Percentiles rank a stretch among this genome's conserved stretches.
Evolutionary conservation across 2,888 invertebrate genomes (phyloP).

Genomic region (Neria commutata): DNA sequence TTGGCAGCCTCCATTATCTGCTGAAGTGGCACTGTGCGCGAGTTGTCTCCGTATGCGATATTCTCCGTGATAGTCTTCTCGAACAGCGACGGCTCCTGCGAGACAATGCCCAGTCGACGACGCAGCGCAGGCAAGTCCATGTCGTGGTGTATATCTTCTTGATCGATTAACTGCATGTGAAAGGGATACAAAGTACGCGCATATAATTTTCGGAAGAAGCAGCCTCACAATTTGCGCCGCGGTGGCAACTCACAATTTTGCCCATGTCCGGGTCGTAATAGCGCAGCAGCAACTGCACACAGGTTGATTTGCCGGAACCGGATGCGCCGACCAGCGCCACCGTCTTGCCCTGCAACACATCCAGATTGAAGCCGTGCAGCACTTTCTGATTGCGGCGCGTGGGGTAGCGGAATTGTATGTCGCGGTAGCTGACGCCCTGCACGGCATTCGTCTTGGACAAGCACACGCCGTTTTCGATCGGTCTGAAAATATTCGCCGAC

Average conservation of each 20-base stretch:
- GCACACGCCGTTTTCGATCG: constrained; percentile 41
- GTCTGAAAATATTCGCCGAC: no score
- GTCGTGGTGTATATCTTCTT: constrained; percentile 65
- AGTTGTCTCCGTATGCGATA: constrained; percentile 87
- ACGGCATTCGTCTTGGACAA: constrained; percentile 37
- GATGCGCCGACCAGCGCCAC: constrained; percentile 76
- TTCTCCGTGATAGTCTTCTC: constrained; percentile 87
- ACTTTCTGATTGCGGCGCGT: constrained; percentile 76
- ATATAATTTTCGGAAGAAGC: no score
- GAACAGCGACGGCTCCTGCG: constrained; percentile 90
- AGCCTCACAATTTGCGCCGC: no score
- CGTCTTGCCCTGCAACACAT: constrained; percentile 72
- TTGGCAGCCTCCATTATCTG: constrained; percentile 80
- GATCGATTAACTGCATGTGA: constrained; percentile 56
- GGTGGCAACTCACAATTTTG: constrained; percentile 65
- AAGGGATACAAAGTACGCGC: neutral
- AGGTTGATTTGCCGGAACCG: constrained; percentile 83
- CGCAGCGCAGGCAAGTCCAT: constrained; percentile 69
- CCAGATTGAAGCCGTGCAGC: constrained; percentile 71
- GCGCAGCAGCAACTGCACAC: constrained; percentile 77
- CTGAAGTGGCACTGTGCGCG: constrained; percentile 67
- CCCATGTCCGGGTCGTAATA: constrained; percentile 78
- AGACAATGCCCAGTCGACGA: constrained; percentile 82
- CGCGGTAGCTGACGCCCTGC: constrained; percentile 64
- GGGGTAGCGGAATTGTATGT: constrained; percentile 80